Evolutionary conservation across 2,797 vertebrate species (phyloP).

Genomic region (Propithecus deckenii): DNA sequence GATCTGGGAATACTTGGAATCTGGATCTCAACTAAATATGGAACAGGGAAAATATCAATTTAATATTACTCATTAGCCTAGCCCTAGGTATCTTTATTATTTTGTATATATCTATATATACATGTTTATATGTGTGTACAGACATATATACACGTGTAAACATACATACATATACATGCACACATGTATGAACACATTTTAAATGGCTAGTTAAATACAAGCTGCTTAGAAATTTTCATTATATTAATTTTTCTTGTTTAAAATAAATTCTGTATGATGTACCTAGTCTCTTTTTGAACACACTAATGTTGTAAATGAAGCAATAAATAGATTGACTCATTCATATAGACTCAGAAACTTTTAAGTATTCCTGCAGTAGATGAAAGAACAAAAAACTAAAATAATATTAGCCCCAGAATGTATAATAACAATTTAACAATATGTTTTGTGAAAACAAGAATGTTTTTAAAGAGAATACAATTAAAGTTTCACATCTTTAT

Average conservation of each 20-base stretch:
- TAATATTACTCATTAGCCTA: background rate
- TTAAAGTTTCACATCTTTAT: background rate
- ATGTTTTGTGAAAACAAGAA: background rate
- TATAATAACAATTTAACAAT: background rate
- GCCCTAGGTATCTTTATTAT: background rate
- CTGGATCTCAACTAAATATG: background rate
- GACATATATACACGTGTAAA: background rate
- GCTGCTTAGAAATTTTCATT: background rate
- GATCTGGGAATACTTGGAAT: background rate
- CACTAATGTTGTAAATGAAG: background rate
- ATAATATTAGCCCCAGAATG: background rate
- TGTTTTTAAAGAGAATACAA: background rate
- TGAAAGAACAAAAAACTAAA: background rate
- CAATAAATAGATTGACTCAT: background rate
- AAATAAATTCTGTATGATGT: background rate
- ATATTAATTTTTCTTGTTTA: background rate
- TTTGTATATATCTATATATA: background rate
- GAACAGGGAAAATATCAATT: background rate
- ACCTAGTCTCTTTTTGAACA: background rate
- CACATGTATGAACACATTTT: background rate
- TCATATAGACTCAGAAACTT: background rate
- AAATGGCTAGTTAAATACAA: background rate
- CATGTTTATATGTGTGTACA: background rate
- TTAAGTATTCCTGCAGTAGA: background rate
- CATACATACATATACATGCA: rapidly evolving